A percentile compares a stretch with the other conserved stretches of the same genome.
phyloP scores from a whole-genome alignment of 2,113 vertebrate species.

The Nanorana parkeri region DNA sequence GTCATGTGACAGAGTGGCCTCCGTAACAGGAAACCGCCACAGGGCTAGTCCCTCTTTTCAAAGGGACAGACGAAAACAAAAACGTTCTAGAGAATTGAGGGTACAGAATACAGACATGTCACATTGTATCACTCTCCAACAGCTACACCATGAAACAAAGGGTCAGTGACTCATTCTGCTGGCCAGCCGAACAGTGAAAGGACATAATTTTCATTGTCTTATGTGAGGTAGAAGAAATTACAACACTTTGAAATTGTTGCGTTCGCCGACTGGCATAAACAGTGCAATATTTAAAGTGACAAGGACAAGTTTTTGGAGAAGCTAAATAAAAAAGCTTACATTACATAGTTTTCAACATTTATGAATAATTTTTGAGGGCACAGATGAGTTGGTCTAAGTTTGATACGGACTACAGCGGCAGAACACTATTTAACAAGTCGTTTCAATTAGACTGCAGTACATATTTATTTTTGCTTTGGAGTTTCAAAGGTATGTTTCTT shows the following conservation, averaged over 20 bases:
- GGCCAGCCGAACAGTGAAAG: neutral
- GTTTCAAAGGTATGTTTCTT: too few relatives aligned
- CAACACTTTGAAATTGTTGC: neutral
- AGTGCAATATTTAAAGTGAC: neutral
- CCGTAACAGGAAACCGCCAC: conserved; percentile 36
- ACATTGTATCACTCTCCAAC: conserved; percentile 29
- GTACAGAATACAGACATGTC: conserved; percentile 26
- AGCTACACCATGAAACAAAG: conserved; percentile 28
- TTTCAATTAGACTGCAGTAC: too few relatives aligned
- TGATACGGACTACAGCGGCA: too few relatives aligned
- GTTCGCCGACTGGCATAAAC: neutral
- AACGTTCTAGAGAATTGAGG: neutral
- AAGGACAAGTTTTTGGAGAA: too few relatives aligned
- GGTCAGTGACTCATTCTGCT: conserved; percentile 14
- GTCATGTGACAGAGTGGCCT: conserved; percentile 37
- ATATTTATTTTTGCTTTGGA: too few relatives aligned
- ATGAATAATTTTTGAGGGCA: too few relatives aligned
- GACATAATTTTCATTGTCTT: too few relatives aligned
- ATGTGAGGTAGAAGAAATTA: too few relatives aligned
- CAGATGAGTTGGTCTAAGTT: too few relatives aligned
- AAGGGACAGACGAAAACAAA: conserved; percentile 43
- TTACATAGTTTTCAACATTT: too few relatives aligned
- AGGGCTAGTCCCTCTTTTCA: conserved; percentile 33
- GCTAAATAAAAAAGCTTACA: too few relatives aligned
- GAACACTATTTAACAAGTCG: too few relatives aligned